These are phyloP conservation scores for Sclerodermus sp. DNA, from an alignment of 2,888 invertebrate genomes.

Conservation along the genomic window DNA sequence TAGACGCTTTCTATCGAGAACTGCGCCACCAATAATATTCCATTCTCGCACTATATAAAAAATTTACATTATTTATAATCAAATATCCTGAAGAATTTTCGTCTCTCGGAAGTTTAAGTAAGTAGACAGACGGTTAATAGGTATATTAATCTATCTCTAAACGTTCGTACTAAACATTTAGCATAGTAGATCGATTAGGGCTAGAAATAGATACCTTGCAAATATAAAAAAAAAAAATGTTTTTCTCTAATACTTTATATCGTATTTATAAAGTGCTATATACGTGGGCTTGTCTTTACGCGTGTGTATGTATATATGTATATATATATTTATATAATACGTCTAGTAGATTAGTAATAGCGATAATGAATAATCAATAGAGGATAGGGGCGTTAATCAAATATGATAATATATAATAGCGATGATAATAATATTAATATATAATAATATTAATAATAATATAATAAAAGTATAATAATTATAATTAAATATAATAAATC, in stretches of 20 bases:
- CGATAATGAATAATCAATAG: slow-evolving; percentile 42
- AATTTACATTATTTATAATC: slow-evolving; percentile 58
- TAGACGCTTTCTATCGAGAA: slow-evolving; percentile 33
- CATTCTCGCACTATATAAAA: slow-evolving; percentile 54
- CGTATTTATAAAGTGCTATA: slow-evolving; percentile 46
- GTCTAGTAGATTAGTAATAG: slow-evolving; percentile 50
- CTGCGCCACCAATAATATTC: slow-evolving; percentile 42
- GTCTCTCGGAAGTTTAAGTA: slow-evolving; percentile 33
- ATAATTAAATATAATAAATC: slow-evolving; percentile 11
- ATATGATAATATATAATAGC: slow-evolving; percentile 18
- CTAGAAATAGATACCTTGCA: slow-evolving; percentile 2
- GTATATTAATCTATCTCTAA: slow-evolving; percentile 37
- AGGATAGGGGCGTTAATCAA: slow-evolving; percentile 7
- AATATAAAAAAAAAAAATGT: slow-evolving; percentile 12
- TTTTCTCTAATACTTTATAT: slow-evolving; percentile 27
- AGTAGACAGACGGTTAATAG: slow-evolving; percentile 44
- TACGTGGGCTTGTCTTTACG: slow-evolving; percentile 34
- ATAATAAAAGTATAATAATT: slow-evolving; percentile 29
- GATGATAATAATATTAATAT: slow-evolving; percentile 19
- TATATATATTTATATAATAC: slow-evolving; percentile 40
- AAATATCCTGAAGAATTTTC: slow-evolving; percentile 49
- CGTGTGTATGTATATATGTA: slow-evolving; percentile 24
- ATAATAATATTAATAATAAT: slow-evolving; percentile 30
- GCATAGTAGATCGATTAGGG: slow-evolving; percentile 24
- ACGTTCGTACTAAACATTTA: slow-evolving; percentile 35